These are phyloP conservation scores for Ophioderma brevispina DNA, from an alignment of 35 echinoderm and acorn worm species.

Conservation along the genomic window DNA sequence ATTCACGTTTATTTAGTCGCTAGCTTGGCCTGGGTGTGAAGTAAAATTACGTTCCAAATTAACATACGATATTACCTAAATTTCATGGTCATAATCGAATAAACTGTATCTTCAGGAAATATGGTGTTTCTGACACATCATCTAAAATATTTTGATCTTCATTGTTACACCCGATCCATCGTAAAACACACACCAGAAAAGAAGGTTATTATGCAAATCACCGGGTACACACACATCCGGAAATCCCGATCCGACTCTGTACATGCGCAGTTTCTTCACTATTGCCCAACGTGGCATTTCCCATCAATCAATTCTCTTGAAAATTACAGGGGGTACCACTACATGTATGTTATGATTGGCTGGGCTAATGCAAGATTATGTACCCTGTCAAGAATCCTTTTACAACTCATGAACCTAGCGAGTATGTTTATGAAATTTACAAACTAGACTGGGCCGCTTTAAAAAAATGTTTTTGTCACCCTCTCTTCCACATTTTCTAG, in stretches of 20 bases:
- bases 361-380: too few relatives aligned
- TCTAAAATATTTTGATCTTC: not conserved
- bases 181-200: not conserved
- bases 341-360: not conserved
- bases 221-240: conserved; percentile 2
- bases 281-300: conserved; percentile 12
- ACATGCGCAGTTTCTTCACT: not conserved
- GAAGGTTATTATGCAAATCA: conserved; percentile 8
- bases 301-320: not conserved
- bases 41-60: not conserved
- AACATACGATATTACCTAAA: conserved; percentile 1
- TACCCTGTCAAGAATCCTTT: too few relatives aligned
- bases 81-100: not conserved
- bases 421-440: too few relatives aligned
- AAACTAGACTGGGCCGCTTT: too few relatives aligned
- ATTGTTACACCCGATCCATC: not conserved
- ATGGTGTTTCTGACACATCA: not conserved
- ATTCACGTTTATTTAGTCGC: too few relatives aligned
- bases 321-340: not conserved
- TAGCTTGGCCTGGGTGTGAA: too few relatives aligned
- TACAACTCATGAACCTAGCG: too few relatives aligned
- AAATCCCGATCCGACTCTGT: not conserved
- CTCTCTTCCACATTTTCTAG: too few relatives aligned
- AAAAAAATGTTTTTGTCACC: too few relatives aligned
- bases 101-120: not conserved